These are phyloP conservation scores for Epinephelus malabaricus DNA, from an alignment of 2,797 vertebrate species.

Conservation along the genomic window DNA sequence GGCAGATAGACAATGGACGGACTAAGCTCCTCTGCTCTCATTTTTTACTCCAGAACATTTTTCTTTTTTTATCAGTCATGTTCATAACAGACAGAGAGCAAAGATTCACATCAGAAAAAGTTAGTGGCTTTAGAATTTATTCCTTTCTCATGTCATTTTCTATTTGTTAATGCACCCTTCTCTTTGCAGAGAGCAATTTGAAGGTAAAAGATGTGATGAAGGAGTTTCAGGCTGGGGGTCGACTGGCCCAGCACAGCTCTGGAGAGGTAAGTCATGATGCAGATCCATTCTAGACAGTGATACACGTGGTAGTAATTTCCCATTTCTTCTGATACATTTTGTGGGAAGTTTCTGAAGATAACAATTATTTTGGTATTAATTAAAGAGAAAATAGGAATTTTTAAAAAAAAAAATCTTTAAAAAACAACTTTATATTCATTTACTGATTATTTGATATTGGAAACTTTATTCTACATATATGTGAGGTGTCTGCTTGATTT, in stretches of 20 bases:
- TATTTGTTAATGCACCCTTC: neutral
- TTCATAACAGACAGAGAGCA: neutral
- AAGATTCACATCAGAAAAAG: neutral
- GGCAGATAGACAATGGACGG: neutral
- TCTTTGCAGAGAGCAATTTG: constrained; percentile 86
- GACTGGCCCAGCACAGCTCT: constrained; percentile 81
- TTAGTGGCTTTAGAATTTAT: neutral
- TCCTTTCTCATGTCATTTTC: neutral
- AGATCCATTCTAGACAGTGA: neutral
- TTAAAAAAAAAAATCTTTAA: neutral
- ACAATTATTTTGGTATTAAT: neutral
- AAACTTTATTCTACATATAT: neutral
- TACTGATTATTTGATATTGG: neutral
- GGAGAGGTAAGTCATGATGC: constrained; percentile 85
- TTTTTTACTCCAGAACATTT: neutral
- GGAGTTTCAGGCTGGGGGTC: constrained; percentile 88
- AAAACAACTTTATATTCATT: neutral
- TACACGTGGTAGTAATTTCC: neutral
- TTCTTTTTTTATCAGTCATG: neutral
- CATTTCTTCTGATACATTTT: neutral
- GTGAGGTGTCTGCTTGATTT: neutral
- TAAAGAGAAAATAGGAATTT: neutral
- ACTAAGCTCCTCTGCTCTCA: neutral
- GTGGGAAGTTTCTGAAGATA: neutral
- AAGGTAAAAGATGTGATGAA: constrained; percentile 92